Percentiles rank a stretch among this genome's conserved stretches.
Evolutionary conservation across 1,140 invertebrate species (phyloP).

Genomic region (Venustaconcha ellipsiformis): DNA sequence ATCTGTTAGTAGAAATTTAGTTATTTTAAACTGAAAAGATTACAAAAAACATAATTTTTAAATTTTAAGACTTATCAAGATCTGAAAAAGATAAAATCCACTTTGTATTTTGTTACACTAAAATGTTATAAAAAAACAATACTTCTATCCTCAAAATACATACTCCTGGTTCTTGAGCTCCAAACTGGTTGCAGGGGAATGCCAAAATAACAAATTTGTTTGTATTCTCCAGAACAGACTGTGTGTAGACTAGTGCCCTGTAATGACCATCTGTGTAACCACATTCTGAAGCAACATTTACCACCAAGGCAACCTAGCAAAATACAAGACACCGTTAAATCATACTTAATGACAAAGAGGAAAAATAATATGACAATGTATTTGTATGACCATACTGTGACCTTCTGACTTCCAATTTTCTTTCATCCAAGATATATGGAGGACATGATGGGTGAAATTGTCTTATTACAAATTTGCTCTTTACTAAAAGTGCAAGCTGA

Average conservation of each 20-base stretch:
- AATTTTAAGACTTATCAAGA: not conserved
- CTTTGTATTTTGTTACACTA: not conserved
- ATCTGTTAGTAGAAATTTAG: not conserved
- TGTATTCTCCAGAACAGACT: slow-evolving; percentile 75
- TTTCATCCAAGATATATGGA: too few species aligned
- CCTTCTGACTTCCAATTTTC: too few species aligned
- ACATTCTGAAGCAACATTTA: slow-evolving; percentile 90
- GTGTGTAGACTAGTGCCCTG: slow-evolving; percentile 79
- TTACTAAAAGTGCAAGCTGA: too few species aligned
- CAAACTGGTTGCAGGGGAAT: slow-evolving; percentile 96
- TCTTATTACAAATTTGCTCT: too few species aligned
- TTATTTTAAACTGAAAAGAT: not conserved
- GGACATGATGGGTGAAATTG: too few species aligned
- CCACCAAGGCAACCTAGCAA: slow-evolving; percentile 77
- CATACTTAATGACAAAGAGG: too few species aligned
- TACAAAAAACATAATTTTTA: not conserved
- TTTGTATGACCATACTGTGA: too few species aligned
- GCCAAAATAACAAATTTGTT: slow-evolving; percentile 78
- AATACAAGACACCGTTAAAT: not conserved
- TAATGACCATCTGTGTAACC: slow-evolving; percentile 86
- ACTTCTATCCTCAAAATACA: slow-evolving; percentile 31
- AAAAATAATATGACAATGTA: too few species aligned
- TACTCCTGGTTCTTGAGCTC: slow-evolving; percentile 73
- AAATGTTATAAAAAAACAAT: slow-evolving; percentile 67
- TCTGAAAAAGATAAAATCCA: not conserved